Evolutionary conservation across 2,797 vertebrate genomes (phyloP).

Genomic region (Orientallactaga sibirica): DNA sequence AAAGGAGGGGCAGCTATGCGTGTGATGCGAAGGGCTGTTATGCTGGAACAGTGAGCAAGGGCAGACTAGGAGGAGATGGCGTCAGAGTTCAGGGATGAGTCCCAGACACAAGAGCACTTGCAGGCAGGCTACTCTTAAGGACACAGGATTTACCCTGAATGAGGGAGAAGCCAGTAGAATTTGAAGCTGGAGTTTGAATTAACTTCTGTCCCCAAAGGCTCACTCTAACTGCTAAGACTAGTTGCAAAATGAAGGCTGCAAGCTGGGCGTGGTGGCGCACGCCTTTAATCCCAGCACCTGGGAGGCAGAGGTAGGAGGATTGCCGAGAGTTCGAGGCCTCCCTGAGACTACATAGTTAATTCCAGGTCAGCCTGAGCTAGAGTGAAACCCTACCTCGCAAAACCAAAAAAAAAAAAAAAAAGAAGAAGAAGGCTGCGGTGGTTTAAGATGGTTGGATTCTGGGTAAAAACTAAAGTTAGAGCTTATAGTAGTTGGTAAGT

Average conservation of each 20-base stretch:
- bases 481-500: background rate
- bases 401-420: too few relatives aligned
- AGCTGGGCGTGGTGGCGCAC: too few relatives aligned
- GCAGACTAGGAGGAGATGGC: background rate
- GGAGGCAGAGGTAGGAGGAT: too few relatives aligned
- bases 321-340: too few relatives aligned
- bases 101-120: background rate
- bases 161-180: background rate
- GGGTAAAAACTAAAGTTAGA: conserved; percentile 9
- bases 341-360: too few relatives aligned
- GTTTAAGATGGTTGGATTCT: background rate
- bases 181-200: background rate
- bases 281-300: too few relatives aligned
- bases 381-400: too few relatives aligned
- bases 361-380: too few relatives aligned
- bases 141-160: conserved; percentile 18
- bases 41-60: conserved; percentile 11
- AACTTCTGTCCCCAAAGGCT: conserved; percentile 10
- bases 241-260: background rate
- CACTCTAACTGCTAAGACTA: conserved; percentile 19
- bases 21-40: background rate
- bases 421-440: background rate
- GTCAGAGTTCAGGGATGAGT: background rate
- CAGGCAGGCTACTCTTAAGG: background rate
- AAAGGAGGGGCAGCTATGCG: conserved; percentile 20